Evolutionary conservation across 1,140 invertebrate genomes (phyloP), one percentile per base, ranked within the genome.

Genomic region (Thaumatotibia leucotreta): DNA sequence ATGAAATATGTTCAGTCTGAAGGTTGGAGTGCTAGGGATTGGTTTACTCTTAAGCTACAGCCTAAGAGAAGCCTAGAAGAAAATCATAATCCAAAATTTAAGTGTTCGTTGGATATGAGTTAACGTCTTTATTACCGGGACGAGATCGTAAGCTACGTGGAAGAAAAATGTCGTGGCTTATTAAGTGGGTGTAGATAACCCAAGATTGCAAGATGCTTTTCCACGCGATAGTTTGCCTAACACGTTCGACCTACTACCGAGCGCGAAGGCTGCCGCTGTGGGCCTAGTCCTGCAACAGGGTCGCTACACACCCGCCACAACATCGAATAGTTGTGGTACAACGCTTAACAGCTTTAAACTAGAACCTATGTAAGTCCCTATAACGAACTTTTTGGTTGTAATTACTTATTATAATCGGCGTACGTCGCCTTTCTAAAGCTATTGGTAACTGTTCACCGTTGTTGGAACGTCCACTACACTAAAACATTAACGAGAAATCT

Each of bases 401-500:
- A 86, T 86, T 83, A 83, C 85, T 90, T 88, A 90, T 80, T 79
- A 82, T 80, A 77, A 79, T 77, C 63, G 82, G 81, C 83, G 65
- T 76, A 78, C 64, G 66, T 78, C 70, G 83, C 78, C 86, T 64
- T 67, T 35, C 73, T 75, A 86, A 83, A 75, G 24, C 86, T 89
- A 90, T 70, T 88, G 88, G 88, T 90, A 90, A 90, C 88, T 85
- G 85, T 89, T 90, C 88, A 90, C 88, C 88, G 88, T 90, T 90
- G 88, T 68, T 86, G 85, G 83, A 86, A 89, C 87, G 84, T 86
- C 83, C 82, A 81, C 81, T 82, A 86, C 75, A 81, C 77, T 76
- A 69, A 77, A 81, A 82, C 73, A 83, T 84, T 86, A 88, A 85
- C 71, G 69, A 81, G 77, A 80, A 79, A 84, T 77, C 85, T 70